These are phyloP conservation scores for Cottoperca gobio DNA, from an alignment of 2,797 vertebrate genomes.

Conservation along the genomic window DNA sequence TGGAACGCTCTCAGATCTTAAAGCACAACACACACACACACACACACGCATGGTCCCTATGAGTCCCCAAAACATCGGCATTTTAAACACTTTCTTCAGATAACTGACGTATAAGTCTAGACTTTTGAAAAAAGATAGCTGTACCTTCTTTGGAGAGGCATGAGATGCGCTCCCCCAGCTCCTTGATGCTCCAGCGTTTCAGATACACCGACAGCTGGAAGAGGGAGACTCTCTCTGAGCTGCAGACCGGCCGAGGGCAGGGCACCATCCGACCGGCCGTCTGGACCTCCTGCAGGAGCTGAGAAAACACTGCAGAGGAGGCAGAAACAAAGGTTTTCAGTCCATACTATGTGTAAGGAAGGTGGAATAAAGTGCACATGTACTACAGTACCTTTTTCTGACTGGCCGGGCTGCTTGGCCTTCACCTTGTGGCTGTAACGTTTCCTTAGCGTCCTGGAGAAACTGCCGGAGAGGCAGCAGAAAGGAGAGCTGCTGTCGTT, in stretches of 20 bases:
- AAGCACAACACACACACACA: constrained; percentile 14
- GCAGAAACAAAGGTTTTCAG: background rate
- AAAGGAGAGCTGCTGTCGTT: constrained; percentile 75
- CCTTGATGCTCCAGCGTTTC: constrained; percentile 83
- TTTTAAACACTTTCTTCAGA: background rate
- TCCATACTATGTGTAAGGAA: background rate
- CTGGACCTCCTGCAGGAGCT: constrained; percentile 89
- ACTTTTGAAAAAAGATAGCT: background rate
- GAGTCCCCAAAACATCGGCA: background rate
- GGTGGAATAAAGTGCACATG: background rate
- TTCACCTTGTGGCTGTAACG: constrained; percentile 88
- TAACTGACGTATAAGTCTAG: background rate
- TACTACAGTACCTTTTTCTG: constrained; percentile 88
- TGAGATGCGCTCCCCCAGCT: constrained; percentile 90
- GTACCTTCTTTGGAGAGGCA: constrained; percentile 93
- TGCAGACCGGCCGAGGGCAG: constrained; percentile 55
- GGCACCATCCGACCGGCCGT: constrained; percentile 80
- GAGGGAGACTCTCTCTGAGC: constrained; percentile 83
- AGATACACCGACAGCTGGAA: constrained; percentile 93
- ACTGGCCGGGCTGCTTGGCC: constrained; percentile 91
- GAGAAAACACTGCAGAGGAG: constrained; percentile 83
- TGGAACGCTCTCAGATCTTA: constrained; percentile 41
- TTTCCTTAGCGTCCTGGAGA: constrained; percentile 86
- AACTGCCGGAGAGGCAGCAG: constrained; percentile 82
- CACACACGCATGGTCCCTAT: background rate